Evolutionary conservation across 2,888 invertebrate genomes (phyloP).

Genomic region (Philereme transversata): DNA sequence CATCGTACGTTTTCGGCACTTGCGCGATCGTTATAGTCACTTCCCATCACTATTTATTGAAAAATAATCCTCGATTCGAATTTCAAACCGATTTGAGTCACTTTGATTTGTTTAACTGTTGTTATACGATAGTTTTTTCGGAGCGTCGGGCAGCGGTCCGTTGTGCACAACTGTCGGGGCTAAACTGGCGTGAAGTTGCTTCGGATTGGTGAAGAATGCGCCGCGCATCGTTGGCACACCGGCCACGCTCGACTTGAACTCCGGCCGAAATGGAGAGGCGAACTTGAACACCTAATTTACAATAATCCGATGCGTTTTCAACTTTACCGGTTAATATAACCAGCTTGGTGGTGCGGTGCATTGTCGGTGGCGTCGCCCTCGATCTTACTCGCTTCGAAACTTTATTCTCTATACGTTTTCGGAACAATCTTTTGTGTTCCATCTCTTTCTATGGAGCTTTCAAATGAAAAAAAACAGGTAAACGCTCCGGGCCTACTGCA

Average conservation of each 20-base stretch:
- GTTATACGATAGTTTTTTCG: slow-evolving; percentile 71
- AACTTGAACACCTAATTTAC: slow-evolving; percentile 57
- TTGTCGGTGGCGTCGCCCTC: slow-evolving; percentile 79
- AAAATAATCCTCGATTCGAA: slow-evolving; percentile 48
- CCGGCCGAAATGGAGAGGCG: slow-evolving; percentile 66
- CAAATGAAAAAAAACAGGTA: slow-evolving; percentile 73
- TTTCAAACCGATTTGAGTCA: slow-evolving; percentile 61
- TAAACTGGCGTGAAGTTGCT: slow-evolving; percentile 80
- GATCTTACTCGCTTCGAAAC: slow-evolving; percentile 70
- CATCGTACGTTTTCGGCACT: slow-evolving; percentile 65
- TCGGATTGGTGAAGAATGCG: slow-evolving; percentile 80
- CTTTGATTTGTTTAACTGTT: slow-evolving; percentile 72
- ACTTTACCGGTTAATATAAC: slow-evolving; percentile 72
- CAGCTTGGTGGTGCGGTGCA: slow-evolving; percentile 79
- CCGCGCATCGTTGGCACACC: slow-evolving; percentile 82
- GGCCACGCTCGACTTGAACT: slow-evolving; percentile 68
- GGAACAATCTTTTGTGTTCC: slow-evolving; percentile 58
- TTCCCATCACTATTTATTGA: slow-evolving; percentile 63
- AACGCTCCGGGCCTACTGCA: slow-evolving; percentile 63
- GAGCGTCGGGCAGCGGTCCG: slow-evolving; percentile 64
- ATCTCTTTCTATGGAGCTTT: slow-evolving; percentile 66
- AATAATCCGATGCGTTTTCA: slow-evolving; percentile 56
- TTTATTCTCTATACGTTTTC: slow-evolving; percentile 70
- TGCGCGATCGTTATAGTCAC: slow-evolving; percentile 45
- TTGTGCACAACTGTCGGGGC: slow-evolving; percentile 62